Base-by-base conservation (phyloP, 2,113 vertebrate species). In the Meles meles region DNA sequence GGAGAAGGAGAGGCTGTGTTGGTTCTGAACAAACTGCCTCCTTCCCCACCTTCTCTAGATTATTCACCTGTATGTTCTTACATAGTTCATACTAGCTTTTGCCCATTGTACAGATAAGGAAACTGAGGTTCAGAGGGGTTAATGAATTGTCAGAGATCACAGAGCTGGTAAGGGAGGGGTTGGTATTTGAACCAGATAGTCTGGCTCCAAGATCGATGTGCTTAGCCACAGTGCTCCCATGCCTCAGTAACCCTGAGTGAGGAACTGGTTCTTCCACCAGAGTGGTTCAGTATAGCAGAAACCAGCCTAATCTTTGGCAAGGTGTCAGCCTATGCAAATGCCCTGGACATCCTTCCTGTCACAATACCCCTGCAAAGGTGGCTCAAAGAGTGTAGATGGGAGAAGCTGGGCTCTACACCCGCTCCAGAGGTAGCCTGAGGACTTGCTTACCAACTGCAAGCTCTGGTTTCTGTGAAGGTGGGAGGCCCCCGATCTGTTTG, bases 331-430 rank as follows among this genome's bases (percentile, higher is more conserved):
- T 44, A 1, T 2, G 0, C 44, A 55, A 10, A n/a, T 13, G 21
- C 82, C 52, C 42, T 74, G 49, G n/a, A 63, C 1, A 2, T 21
- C 57, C 29, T 94, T 39, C 27, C 4, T 57, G 17, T 49, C 39
- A 39, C 3, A 6, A 2, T 11, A 39, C 31, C 47, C 59, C 17
- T 37, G 61, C 37, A 29, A 23, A 52, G 34, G 21, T 42, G 67
- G 42, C 29, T 15, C 67, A 52, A 13, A 63, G 5, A 14, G 5
- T 0, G 0, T 6, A 1, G 0, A 21, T 0, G 0, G 65, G 49
- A 81, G 31, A 34, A 29, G 47, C 17, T 76, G 42, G 25, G 59
- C 34, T n/a, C 37, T 67, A 27, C 57, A 27, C 29, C n/a, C n/a
- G 67, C 10, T 10, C 20, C 42, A 39, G 15, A 23, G 29, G 13